phyloP scores from a whole-genome alignment of 2,888 invertebrate genomes.

The Rhyacophila evoluta region DNA sequence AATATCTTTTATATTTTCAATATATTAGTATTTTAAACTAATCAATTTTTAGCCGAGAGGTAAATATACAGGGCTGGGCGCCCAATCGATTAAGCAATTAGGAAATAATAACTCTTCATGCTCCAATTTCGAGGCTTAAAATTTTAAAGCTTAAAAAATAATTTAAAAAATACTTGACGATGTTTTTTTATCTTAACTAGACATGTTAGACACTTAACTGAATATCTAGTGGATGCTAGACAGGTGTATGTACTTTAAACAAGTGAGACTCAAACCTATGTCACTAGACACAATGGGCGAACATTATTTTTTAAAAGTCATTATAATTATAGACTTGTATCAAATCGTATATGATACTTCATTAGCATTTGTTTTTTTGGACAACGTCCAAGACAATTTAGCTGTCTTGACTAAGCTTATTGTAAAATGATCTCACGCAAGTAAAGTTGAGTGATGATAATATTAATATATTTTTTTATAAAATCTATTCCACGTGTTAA shows the following conservation, averaged over 20 bases:
- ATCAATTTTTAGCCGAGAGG: too few species aligned
- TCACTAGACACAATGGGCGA: not conserved
- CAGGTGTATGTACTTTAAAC: not conserved
- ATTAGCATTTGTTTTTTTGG: slow-evolving; percentile 2
- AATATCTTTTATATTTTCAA: too few species aligned
- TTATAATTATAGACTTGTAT: not conserved
- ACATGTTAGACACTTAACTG: too few species aligned
- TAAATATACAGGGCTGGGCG: too few species aligned
- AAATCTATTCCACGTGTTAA: too few species aligned
- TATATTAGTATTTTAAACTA: too few species aligned
- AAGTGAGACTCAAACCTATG: not conserved
- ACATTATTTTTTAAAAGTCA: slow-evolving; percentile 6
- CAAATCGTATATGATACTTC: slow-evolving; percentile 19
- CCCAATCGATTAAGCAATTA: too few species aligned
- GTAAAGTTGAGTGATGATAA: not conserved
- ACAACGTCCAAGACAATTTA: not conserved
- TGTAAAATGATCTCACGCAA: not conserved
- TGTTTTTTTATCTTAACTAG: too few species aligned
- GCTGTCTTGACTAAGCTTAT: not conserved
- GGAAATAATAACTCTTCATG: too few species aligned
- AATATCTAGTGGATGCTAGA: not conserved
- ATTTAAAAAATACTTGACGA: too few species aligned
- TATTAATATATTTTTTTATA: not conserved
- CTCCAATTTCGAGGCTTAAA: too few species aligned
- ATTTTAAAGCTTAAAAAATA: too few species aligned